Percentiles rank a stretch among this genome's conserved stretches.
phyloP scores from a whole-genome alignment of 2,113 vertebrate genomes.

The Apteryx mantelli region DNA sequence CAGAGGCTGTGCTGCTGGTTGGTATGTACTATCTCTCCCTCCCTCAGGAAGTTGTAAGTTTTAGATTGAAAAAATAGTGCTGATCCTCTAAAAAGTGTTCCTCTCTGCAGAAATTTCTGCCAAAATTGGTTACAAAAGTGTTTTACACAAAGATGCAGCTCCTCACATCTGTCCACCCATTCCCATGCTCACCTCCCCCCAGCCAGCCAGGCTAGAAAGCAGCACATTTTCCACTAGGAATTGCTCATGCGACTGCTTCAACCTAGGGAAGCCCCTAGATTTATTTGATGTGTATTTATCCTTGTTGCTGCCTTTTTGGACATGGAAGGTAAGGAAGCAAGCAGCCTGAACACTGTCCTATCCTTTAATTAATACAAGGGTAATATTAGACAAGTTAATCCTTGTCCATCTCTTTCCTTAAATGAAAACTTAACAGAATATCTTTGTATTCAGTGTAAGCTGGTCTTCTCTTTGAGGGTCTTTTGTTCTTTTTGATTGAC shows the following conservation, averaged over 20 bases:
- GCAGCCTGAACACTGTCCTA: not conserved
- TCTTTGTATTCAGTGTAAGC: not conserved
- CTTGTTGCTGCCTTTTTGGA: not conserved
- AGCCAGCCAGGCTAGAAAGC: not conserved
- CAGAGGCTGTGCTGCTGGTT: not conserved
- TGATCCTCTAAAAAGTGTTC: not conserved
- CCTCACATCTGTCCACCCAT: not conserved
- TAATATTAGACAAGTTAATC: not conserved
- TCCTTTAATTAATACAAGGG: not conserved
- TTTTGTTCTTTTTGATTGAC: not conserved
- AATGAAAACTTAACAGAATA: not conserved
- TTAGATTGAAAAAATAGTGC: not conserved
- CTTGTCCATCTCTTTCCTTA: not conserved
- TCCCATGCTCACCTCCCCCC: not conserved
- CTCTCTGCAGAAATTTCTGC: not conserved
- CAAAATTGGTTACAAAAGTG: not conserved
- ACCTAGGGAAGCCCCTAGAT: not conserved
- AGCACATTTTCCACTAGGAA: not conserved
- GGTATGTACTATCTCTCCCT: not conserved
- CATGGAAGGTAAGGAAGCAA: fast-evolving
- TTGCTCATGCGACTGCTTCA: fast-evolving
- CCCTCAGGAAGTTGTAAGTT: not conserved
- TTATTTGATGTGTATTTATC: not conserved
- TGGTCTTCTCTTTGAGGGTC: not conserved
- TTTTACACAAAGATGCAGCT: not conserved